Base-by-base conservation (phyloP, 1,140 invertebrate genomes). In the Hycleus phaleratus region DNA sequence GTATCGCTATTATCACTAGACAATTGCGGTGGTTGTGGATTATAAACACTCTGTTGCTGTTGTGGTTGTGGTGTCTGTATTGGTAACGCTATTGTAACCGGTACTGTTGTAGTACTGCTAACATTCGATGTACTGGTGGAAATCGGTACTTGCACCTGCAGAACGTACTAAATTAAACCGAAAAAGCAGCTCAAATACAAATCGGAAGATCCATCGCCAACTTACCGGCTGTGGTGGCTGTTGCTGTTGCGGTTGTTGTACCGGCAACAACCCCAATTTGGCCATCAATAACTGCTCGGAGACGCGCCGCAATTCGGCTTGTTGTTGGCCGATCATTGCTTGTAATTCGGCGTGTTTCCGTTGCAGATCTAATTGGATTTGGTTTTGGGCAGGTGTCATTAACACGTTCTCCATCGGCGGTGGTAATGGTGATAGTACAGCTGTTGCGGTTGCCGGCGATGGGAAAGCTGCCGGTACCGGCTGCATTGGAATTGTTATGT, bases 231-330 rank as follows among this genome's bases (percentile, higher is more conserved):
- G 32, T 32, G 32, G 4, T 32, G 4, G 32, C 18, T 32, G 32
- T 54, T 5, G 59, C 53, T 47, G 62, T 49, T 40, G 71, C 46
- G 5, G 64, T 62, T 4, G 69, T 71, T 6, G 71, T 59, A 56
- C 71, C 75, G 85, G 84, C 38, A 90, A 72, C 11, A 90, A 79
- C 5, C 88, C 88, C 67, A 90, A 87, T 72, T 87, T 80, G 0
- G 90, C 87, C 65, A 93, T 83, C n/a, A 92, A 73, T 26, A 94
- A 75, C 68, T 93, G 90, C 68, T 93, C 89, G 18, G 88, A 90
- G 3, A 93, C 87, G 58, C 85, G 81, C 43, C 86, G 77, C 58
- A 94, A 70, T 72, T 93, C 90, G 68, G 92, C 89, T 68, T 93
- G 90, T 66, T 93, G 90, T 64, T 89, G 83, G 26, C 88, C 81